Evolutionary conservation across 2,113 vertebrate species (phyloP).

Genomic region (Brienomyrus brachyistius): DNA sequence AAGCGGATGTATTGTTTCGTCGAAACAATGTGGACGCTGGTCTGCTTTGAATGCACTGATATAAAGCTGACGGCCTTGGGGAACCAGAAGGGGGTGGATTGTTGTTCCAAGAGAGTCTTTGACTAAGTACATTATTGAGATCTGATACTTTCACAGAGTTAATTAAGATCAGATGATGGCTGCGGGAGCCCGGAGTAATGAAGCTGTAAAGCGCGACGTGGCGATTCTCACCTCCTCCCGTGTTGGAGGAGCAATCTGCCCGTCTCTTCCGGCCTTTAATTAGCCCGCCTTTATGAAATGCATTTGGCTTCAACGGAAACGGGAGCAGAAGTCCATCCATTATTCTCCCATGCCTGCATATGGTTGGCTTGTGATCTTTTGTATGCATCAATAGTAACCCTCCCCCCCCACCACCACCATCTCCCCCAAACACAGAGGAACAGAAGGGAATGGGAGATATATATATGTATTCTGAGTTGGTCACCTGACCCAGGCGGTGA

Average conservation of each 20-base stretch:
- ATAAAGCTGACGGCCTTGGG: neutral
- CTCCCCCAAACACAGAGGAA: neutral
- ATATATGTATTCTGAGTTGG: neutral
- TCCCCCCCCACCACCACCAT: too few relatives aligned
- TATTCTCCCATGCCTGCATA: neutral
- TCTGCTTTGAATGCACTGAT: neutral
- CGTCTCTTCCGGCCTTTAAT: neutral
- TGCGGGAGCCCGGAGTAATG: neutral
- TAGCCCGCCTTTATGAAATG: neutral
- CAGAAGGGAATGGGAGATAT: neutral
- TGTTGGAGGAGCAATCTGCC: neutral
- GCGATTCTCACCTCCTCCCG: neutral
- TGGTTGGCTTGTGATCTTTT: neutral
- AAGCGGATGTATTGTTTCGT: neutral
- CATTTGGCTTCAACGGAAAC: neutral
- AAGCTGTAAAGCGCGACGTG: neutral
- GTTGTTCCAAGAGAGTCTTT: neutral
- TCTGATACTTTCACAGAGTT: conserved; percentile 21
- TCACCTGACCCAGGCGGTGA: neutral
- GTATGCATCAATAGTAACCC: neutral
- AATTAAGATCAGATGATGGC: conserved; percentile 12
- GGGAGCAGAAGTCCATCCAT: neutral
- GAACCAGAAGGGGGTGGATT: neutral
- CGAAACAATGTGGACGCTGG: neutral
- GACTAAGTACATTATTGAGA: conserved; percentile 5